phyloP scores from a whole-genome alignment of 1,140 invertebrate genomes.

The Cepaea nemoralis region DNA sequence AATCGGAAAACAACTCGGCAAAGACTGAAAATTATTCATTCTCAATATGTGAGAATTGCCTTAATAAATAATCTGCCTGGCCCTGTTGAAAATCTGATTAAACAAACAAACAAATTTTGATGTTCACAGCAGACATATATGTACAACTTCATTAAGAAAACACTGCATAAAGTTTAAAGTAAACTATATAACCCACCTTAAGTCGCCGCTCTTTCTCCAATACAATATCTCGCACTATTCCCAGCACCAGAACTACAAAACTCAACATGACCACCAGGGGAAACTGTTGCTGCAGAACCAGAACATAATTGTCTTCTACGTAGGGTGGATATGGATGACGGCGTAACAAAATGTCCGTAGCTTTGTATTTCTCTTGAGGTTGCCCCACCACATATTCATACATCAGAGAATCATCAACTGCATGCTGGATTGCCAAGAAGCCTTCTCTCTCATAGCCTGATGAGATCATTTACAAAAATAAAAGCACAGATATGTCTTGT shows the following conservation, averaged over 20 bases:
- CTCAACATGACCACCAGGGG: slow-evolving; percentile 77
- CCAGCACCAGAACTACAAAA: slow-evolving; percentile 75
- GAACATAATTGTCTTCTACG: slow-evolving; percentile 66
- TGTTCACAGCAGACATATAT: no score
- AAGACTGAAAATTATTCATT: no score
- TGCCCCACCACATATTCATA: slow-evolving; percentile 52
- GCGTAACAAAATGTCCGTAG: slow-evolving; percentile 71
- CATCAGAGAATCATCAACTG: slow-evolving; percentile 77
- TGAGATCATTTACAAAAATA: no score
- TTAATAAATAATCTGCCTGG: no score
- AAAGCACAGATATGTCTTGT: no score
- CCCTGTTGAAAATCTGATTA: no score
- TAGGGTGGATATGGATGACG: slow-evolving; percentile 73
- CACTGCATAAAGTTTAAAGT: no score
- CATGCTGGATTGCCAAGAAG: slow-evolving; percentile 80
- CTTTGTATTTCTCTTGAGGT: slow-evolving; percentile 19
- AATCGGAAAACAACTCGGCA: no score
- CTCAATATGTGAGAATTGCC: no score
- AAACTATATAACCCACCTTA: slow-evolving; percentile 68
- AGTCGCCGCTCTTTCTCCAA: slow-evolving; percentile 70
- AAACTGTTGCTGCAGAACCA: slow-evolving; percentile 76
- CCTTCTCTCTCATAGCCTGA: slow-evolving; percentile 80
- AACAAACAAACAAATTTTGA: no score
- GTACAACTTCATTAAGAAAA: no score
- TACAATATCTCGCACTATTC: slow-evolving; percentile 68